phyloP scores from a whole-genome alignment of 30 jellyfish, hydroid and myxozoan genomes.

The Aurelia aurita complex sp. Pacific region DNA sequence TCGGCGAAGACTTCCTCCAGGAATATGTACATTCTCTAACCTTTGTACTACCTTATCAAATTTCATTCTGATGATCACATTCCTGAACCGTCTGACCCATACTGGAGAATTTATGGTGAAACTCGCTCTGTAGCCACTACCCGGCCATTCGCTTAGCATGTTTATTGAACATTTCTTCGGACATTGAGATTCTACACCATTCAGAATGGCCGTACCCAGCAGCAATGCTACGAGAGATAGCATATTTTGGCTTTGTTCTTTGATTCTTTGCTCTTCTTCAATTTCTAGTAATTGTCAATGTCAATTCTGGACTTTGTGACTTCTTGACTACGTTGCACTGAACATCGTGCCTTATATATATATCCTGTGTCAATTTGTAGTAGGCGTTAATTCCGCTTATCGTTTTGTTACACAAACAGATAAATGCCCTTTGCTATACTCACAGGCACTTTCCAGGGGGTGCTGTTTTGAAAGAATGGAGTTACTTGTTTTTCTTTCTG shows the following conservation, averaged over 20 bases:
- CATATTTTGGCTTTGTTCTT: not conserved
- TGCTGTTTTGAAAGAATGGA: no score
- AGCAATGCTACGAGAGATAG: not conserved
- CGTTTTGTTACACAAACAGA: no score
- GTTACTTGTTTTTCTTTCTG: no score
- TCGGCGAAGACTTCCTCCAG: slow-evolving; percentile 13
- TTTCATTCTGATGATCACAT: not conserved
- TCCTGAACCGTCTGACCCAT: not conserved
- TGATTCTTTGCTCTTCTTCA: no score
- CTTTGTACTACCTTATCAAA: not conserved
- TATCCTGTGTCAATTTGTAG: no score
- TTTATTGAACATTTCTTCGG: slow-evolving; percentile 2
- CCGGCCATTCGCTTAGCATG: slow-evolving; percentile 24
- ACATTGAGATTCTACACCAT: slow-evolving; percentile 27
- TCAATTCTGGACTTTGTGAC: no score
- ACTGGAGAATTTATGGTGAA: slow-evolving; percentile 18
- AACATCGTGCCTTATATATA: no score
- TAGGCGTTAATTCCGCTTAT: no score
- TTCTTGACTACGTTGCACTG: no score
- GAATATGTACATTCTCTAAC: slow-evolving; percentile 16
- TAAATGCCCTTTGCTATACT: no score
- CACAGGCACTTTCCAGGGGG: no score
- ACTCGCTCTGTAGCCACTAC: slow-evolving; percentile 44
- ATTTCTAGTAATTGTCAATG: no score
- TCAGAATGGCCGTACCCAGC: not conserved